A percentile compares a stretch with the other conserved stretches of the same genome.
phyloP scores from a whole-genome alignment of 2,888 invertebrate genomes.

The Tetranychus piercei region DNA sequence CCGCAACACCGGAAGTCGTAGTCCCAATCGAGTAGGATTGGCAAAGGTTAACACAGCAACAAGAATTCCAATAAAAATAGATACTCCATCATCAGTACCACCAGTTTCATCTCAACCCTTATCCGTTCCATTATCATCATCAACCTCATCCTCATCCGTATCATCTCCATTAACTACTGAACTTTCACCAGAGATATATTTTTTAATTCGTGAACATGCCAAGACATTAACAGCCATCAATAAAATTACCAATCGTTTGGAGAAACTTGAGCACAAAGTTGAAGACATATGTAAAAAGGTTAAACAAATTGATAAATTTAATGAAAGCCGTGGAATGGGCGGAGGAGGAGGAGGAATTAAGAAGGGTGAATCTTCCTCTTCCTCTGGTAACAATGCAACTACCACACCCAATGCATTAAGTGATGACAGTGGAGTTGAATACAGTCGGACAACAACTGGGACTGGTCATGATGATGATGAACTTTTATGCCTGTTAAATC shows the following conservation, averaged over 20 bases:
- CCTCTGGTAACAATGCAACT: not conserved
- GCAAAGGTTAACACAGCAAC: not conserved
- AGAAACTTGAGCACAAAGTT: conserved; percentile 15
- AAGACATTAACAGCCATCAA: conserved; percentile 16
- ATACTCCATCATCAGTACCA: not conserved
- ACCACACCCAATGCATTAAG: conserved; percentile 6
- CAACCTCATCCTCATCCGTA: not conserved
- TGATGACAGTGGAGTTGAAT: conserved; percentile 22
- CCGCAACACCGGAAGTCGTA: not conserved
- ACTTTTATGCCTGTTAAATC: conserved; percentile 17
- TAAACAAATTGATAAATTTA: not conserved
- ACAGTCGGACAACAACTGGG: conserved; percentile 17
- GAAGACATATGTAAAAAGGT: not conserved
- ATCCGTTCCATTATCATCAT: not conserved
- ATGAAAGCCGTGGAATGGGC: not conserved
- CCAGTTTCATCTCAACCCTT: not conserved
- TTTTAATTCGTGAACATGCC: conserved; percentile 19
- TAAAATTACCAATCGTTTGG: conserved; percentile 11
- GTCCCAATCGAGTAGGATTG: not conserved
- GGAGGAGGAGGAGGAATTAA: not conserved
- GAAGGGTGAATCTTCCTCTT: not conserved
- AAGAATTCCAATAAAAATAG: not conserved
- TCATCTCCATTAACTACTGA: not conserved
- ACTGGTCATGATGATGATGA: conserved; percentile 19
- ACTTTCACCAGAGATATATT: conserved; percentile 17